Percentiles rank a stretch among this genome's conserved stretches.
Conservation (phyloP, 1,140 invertebrate genomes). For the Cataglyphis hispanica region DNA sequence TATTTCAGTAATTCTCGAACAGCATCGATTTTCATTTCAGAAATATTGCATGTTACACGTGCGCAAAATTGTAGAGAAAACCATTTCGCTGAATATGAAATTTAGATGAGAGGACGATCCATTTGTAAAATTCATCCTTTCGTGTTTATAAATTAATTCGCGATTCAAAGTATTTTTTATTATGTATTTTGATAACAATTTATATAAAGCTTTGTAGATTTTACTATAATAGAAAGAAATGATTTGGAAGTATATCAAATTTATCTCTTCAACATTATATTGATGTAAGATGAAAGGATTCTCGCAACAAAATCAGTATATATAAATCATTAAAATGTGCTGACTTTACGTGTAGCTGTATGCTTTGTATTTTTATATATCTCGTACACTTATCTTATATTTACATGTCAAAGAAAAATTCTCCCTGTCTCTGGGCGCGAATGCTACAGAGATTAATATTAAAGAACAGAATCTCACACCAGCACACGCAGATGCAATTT, state of each 20-base stretch:
- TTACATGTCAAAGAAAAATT: not conserved
- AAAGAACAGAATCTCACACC: not conserved
- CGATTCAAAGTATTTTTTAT: constrained; percentile 34
- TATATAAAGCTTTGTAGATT: not conserved
- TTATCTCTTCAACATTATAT: not conserved
- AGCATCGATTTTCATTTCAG: not conserved
- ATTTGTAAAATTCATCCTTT: constrained; percentile 36
- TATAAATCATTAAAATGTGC: not conserved
- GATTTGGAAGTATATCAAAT: not conserved
- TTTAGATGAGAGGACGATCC: constrained; percentile 26
- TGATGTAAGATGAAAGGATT: not conserved
- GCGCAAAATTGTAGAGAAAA: not conserved
- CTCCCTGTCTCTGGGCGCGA: too few relatives aligned
- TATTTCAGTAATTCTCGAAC: not conserved
- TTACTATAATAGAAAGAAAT: not conserved
- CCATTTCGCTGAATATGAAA: constrained; percentile 34
- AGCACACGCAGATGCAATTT: not conserved
- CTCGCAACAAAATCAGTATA: not conserved
- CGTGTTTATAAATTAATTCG: constrained; percentile 53
- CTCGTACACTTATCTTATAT: not conserved
- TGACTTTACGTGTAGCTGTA: not conserved
- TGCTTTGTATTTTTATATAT: not conserved
- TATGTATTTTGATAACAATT: constrained; percentile 18
- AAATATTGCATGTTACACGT: constrained; percentile 12
- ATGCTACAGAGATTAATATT: not conserved